phyloP scores from a whole-genome alignment of 2,113 vertebrate genomes.

The Vulpes lagopus region DNA sequence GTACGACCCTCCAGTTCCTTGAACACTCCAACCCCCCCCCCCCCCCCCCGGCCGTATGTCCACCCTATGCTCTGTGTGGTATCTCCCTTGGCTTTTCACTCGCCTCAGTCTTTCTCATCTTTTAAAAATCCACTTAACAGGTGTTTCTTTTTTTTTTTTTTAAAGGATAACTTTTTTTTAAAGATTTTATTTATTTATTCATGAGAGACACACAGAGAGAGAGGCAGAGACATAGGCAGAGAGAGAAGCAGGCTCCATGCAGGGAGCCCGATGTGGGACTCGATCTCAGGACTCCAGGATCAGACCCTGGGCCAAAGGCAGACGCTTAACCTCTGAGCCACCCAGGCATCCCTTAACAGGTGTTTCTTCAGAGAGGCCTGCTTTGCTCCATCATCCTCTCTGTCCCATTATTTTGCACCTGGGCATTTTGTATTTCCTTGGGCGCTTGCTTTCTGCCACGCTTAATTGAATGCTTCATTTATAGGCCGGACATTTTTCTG shows the following conservation, averaged over 20 bases:
- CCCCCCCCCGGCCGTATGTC: background rate
- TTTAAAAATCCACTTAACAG: background rate
- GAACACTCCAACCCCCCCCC: background rate
- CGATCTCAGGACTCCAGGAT: too few relatives aligned
- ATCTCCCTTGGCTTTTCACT: background rate
- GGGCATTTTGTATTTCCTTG: background rate
- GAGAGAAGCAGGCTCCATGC: too few relatives aligned
- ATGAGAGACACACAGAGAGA: too few relatives aligned
- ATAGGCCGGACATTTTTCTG: background rate
- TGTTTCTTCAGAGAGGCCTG: background rate
- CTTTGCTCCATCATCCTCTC: background rate
- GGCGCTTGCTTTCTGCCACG: constrained; percentile 16
- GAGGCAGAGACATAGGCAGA: too few relatives aligned
- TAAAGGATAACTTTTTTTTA: too few relatives aligned
- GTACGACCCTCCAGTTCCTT: background rate
- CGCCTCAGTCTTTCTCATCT: background rate
- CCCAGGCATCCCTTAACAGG: background rate
- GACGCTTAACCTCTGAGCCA: too few relatives aligned
- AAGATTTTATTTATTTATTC: too few relatives aligned
- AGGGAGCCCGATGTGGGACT: too few relatives aligned
- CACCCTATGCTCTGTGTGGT: background rate
- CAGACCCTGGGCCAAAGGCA: too few relatives aligned
- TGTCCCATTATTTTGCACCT: background rate
- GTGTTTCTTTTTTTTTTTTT: background rate
- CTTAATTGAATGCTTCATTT: background rate